Percentiles rank a stretch among this genome's conserved stretches.
These are phyloP conservation scores for Mongoloraphidia duomilia DNA, from an alignment of 2,888 invertebrate genomes.

Conservation along the genomic window DNA sequence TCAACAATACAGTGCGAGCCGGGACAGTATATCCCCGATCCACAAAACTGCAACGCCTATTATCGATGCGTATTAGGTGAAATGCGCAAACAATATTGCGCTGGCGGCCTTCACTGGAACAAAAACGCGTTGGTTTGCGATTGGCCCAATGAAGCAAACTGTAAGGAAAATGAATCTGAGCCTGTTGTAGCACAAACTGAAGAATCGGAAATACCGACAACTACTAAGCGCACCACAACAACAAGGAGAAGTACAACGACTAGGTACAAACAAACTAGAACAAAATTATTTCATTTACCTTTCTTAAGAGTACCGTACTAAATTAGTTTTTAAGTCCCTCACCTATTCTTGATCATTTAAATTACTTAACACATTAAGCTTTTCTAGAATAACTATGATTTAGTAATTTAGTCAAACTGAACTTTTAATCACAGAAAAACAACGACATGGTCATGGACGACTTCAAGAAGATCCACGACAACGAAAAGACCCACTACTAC, in stretches of 20 bases:
- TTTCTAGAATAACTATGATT: no score
- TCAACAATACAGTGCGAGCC: slow-evolving; percentile 26
- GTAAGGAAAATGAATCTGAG: slow-evolving; percentile 27
- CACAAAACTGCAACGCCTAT: slow-evolving; percentile 58
- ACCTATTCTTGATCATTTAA: background rate
- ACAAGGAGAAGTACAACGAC: slow-evolving; percentile 22
- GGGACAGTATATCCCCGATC: slow-evolving; percentile 38
- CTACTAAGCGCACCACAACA: slow-evolving; percentile 23
- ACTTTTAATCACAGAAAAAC: slow-evolving; percentile 21
- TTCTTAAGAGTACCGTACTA: no score
- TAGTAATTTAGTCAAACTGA: no score
- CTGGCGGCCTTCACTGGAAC: slow-evolving; percentile 73
- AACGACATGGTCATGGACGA: slow-evolving; percentile 1
- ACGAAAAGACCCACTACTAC: slow-evolving; percentile 10
- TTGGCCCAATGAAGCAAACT: slow-evolving; percentile 65
- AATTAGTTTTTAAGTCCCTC: background rate
- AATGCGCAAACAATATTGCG: slow-evolving; percentile 56
- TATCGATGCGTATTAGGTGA: slow-evolving; percentile 62
- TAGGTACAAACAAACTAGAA: slow-evolving; percentile 15
- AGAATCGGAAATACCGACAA: slow-evolving; percentile 18
- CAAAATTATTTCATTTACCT: no score
- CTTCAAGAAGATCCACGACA: slow-evolving; percentile 1
- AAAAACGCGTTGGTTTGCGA: slow-evolving; percentile 51
- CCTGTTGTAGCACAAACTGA: slow-evolving; percentile 25
- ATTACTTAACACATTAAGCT: no score